Evolutionary conservation across 1,140 invertebrate genomes (phyloP).

Genomic region (Coboldia fuscipes): DNA sequence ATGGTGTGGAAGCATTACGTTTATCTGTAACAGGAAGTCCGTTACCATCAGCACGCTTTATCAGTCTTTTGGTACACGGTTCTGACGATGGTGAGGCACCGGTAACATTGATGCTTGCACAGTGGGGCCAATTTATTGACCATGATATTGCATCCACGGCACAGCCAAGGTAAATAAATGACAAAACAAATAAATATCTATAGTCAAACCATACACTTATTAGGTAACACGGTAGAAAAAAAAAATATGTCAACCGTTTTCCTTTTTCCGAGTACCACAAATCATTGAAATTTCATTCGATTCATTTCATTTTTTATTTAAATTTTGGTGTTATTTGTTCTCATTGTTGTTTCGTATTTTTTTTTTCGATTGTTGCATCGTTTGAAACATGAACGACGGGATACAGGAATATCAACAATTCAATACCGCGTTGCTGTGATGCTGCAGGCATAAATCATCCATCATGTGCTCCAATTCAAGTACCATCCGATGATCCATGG

Average conservation of each 20-base stretch:
- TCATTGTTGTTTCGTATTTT: too few relatives aligned
- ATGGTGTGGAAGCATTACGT: slow-evolving; percentile 42
- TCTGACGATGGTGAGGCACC: slow-evolving; percentile 32
- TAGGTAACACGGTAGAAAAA: too few relatives aligned
- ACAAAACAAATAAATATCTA: too few relatives aligned
- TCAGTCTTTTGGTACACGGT: slow-evolving; percentile 40
- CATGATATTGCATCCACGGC: slow-evolving; percentile 55
- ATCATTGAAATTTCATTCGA: too few relatives aligned
- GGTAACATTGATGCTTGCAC: slow-evolving; percentile 60
- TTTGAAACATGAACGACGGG: too few relatives aligned
- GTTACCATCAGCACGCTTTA: slow-evolving; percentile 41
- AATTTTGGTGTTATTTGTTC: too few relatives aligned
- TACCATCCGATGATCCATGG: slow-evolving; percentile 49
- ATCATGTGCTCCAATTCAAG: slow-evolving; percentile 59
- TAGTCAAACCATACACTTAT: too few relatives aligned
- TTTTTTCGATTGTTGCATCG: too few relatives aligned
- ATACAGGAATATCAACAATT: slow-evolving; percentile 57
- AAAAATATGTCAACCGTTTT: too few relatives aligned
- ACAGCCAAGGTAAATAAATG: slow-evolving; percentile 21
- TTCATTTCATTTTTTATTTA: too few relatives aligned
- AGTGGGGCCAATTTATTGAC: slow-evolving; percentile 70
- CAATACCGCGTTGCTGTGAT: slow-evolving; percentile 56
- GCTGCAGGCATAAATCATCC: slow-evolving; percentile 53
- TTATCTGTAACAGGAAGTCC: slow-evolving; percentile 27
- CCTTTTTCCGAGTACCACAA: too few relatives aligned